Evolutionary conservation across 1,140 invertebrate species (phyloP), one percentile per base, ranked within the genome.

Genomic region (Propsilocerus akamusi): DNA sequence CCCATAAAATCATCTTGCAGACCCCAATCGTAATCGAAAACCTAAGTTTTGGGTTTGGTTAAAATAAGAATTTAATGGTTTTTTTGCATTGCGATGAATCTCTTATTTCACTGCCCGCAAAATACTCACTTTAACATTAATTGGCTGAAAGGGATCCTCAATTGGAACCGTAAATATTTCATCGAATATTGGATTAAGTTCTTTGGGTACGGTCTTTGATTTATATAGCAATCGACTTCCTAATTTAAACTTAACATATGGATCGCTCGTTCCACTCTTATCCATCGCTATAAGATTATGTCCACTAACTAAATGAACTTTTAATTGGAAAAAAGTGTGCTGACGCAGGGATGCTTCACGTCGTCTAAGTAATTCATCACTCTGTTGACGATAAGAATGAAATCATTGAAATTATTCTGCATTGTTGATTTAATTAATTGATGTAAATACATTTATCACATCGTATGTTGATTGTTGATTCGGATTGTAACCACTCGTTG

Each of bases 1-100:
- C 96, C 96, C 89, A 99, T 97, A 61, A 95, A 96, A 71, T 99
- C 96, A 67, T 99, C 96, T 69, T 90, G 83, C 46, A 95, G 75
- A 25, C 92, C 94, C 81, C 93, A 94, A 63, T 99, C 96, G 65
- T 96, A 96, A 72, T 99, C 95, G 65, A 90, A 98, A 14, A 97
- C 91, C 83, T 88, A 58, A 17, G 22, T 46, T 8, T 22, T 2
- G 3, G 26, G 26, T 26, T 49, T n/a, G 10, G 5, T 25, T 32
- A 10, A 28, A 23, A 28, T 37, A 28, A 34, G 6, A 10, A 30
- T 22, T 49, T 26, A 11, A 10, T 5, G 12, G 2, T 49, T 49
- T 46, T 14, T 8, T 8, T 46, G 6, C n/a, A 46, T 14, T 46
- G 7, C 41, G 41, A 46, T 17, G n/a, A 7, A 14, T 46, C 22